Evolutionary conservation across 2,888 invertebrate genomes (phyloP).

Genomic region (Lottia gigantea): DNA sequence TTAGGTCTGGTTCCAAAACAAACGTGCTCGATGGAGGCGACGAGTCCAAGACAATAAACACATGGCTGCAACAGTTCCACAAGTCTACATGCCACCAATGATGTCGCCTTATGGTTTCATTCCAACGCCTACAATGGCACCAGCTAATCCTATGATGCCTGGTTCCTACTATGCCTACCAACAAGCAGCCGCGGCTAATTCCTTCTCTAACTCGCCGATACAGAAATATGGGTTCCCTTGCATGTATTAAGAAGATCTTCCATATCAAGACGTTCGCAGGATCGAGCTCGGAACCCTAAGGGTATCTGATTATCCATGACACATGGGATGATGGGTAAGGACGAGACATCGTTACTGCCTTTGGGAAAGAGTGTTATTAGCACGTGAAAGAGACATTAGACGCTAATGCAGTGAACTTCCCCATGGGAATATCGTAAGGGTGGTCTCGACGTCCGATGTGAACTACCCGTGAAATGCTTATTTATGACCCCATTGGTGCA

Average conservation of each 20-base stretch:
- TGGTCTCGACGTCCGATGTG: too few relatives aligned
- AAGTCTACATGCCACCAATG: conserved; percentile 6
- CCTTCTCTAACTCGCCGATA: not conserved
- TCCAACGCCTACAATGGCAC: conserved; percentile 9
- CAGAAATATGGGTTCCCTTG: not conserved
- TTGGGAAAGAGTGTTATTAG: too few relatives aligned
- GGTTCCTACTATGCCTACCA: conserved; percentile 13
- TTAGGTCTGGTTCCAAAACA: conserved; percentile 22
- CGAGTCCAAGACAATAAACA: conserved; percentile 16
- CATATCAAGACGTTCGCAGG: too few relatives aligned
- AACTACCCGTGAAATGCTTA: too few relatives aligned
- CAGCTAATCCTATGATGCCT: conserved; percentile 15
- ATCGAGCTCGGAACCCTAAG: too few relatives aligned
- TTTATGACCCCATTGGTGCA: too few relatives aligned
- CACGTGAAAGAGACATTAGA: too few relatives aligned
- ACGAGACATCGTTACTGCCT: too few relatives aligned
- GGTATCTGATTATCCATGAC: too few relatives aligned
- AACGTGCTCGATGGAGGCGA: conserved; percentile 20
- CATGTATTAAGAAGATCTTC: not conserved
- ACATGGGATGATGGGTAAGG: too few relatives aligned
- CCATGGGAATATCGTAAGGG: too few relatives aligned
- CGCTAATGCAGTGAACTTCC: too few relatives aligned
- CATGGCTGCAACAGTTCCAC: not conserved
- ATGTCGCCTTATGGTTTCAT: conserved; percentile 15
- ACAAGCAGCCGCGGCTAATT: not conserved